A percentile compares a stretch with the other conserved stretches of the same genome.
Evolutionary conservation across 2,888 invertebrate genomes (phyloP).

Genomic region (Tanytarsus gracilentus): DNA sequence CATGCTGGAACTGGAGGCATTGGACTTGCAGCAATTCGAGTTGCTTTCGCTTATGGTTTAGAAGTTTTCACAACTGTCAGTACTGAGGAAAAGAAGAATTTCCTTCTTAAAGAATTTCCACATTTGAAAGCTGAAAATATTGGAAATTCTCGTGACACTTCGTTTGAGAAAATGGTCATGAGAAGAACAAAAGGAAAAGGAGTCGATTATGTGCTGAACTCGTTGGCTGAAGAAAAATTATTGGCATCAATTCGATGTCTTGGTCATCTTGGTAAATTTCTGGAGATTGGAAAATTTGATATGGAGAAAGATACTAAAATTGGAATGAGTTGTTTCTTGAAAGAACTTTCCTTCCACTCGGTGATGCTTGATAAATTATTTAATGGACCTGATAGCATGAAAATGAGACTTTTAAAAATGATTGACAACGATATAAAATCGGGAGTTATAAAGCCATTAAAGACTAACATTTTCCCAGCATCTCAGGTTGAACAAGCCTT

Average conservation of each 20-base stretch:
- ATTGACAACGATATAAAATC: conserved; percentile 54
- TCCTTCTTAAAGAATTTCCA: conserved; percentile 48
- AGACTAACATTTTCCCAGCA: conserved; percentile 52
- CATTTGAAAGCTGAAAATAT: conserved; percentile 60
- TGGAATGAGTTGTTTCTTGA: conserved; percentile 58
- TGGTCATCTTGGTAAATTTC: conserved; percentile 55
- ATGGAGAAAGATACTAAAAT: conserved; percentile 56
- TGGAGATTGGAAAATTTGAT: conserved; percentile 84
- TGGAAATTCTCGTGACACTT: conserved; percentile 75
- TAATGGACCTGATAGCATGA: conserved; percentile 41
- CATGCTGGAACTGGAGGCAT: conserved; percentile 62
- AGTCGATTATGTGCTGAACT: conserved; percentile 86
- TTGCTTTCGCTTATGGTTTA: conserved; percentile 56
- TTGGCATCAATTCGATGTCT: conserved; percentile 58
- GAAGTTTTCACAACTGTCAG: conserved; percentile 64
- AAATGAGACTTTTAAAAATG: conserved; percentile 36
- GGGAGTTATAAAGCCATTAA: conserved; percentile 62
- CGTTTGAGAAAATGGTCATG: conserved; percentile 79
- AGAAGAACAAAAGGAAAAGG: conserved; percentile 73
- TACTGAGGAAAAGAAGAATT: conserved; percentile 53
- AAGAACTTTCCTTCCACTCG: conserved; percentile 67
- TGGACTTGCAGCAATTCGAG: conserved; percentile 68
- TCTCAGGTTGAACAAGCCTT: conserved; percentile 65
- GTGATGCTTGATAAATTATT: conserved; percentile 66
- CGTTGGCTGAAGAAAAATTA: conserved; percentile 84